Percentiles rank a stretch among this genome's conserved stretches.
Evolutionary conservation across 2,888 invertebrate genomes (phyloP).

Genomic region (Aplocera efformata): DNA sequence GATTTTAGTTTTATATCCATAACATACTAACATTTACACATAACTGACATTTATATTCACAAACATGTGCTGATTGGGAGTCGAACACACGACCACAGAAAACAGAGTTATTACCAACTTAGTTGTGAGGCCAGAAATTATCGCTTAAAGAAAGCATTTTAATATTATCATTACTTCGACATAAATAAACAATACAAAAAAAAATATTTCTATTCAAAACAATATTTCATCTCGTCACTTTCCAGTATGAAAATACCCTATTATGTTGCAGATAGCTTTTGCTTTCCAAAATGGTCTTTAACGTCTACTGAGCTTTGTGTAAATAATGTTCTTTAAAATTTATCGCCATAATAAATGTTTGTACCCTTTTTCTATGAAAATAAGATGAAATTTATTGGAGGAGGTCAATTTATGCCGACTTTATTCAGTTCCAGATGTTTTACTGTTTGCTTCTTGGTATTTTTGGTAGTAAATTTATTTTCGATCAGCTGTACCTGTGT

Average conservation of each 20-base stretch:
- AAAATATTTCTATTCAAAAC: too few species aligned
- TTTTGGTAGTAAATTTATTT: background rate
- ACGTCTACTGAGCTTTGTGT: conserved; percentile 74
- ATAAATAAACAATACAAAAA: too few species aligned
- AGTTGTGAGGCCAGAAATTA: too few species aligned
- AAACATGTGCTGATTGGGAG: too few species aligned
- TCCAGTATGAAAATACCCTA: background rate
- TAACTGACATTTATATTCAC: too few species aligned
- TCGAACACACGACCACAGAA: too few species aligned
- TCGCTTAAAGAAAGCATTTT: too few species aligned
- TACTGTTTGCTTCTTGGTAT: conserved; percentile 26
- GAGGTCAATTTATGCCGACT: conserved; percentile 50
- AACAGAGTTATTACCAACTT: too few species aligned
- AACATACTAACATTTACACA: too few species aligned
- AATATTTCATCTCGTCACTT: background rate
- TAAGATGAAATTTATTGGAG: conserved; percentile 70
- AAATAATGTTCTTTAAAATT: conserved; percentile 77
- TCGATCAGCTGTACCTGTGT: too few species aligned
- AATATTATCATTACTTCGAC: too few species aligned
- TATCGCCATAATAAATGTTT: conserved; percentile 75
- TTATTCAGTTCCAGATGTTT: conserved; percentile 20
- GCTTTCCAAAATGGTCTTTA: conserved; percentile 73
- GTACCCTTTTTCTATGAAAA: conserved; percentile 74
- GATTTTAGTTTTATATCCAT: too few species aligned
- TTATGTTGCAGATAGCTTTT: conserved; percentile 47